Evolutionary conservation across 2,888 invertebrate genomes (phyloP).

Genomic region (Entomobrya proxima): DNA sequence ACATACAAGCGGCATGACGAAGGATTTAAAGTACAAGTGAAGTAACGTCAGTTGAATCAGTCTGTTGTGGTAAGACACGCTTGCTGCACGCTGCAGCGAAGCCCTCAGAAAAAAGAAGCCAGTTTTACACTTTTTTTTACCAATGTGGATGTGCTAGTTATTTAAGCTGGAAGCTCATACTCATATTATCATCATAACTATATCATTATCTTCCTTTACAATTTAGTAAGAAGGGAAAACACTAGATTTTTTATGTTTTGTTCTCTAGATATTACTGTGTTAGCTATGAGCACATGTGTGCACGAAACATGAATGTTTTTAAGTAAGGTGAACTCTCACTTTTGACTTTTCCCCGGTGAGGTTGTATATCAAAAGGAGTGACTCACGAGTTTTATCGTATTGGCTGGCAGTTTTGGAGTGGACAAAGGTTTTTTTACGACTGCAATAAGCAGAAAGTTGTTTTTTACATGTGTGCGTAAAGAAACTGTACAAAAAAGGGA

Average conservation of each 20-base stretch:
- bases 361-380: background rate
- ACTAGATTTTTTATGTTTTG: background rate
- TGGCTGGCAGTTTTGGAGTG: too few relatives aligned
- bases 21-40: conserved; percentile 51
- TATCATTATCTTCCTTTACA: background rate
- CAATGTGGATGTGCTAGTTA: background rate
- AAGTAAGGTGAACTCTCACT: background rate
- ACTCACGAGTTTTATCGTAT: background rate
- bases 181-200: too few relatives aligned
- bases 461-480: background rate
- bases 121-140: background rate
- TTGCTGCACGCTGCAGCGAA: conserved; percentile 65
- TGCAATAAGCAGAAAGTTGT: background rate
- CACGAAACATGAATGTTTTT: background rate
- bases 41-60: conserved; percentile 66
- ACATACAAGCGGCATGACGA: too few relatives aligned
- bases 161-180: background rate
- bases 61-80: conserved; percentile 71
- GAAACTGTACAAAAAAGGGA: conserved; percentile 13
- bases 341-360: background rate
- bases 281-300: too few relatives aligned
- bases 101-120: conserved; percentile 18
- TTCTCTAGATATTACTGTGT: too few relatives aligned
- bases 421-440: background rate
- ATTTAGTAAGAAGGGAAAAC: background rate